Evolutionary conservation across 1,140 invertebrate genomes (phyloP).

Genomic region (Drosophila pandora): DNA sequence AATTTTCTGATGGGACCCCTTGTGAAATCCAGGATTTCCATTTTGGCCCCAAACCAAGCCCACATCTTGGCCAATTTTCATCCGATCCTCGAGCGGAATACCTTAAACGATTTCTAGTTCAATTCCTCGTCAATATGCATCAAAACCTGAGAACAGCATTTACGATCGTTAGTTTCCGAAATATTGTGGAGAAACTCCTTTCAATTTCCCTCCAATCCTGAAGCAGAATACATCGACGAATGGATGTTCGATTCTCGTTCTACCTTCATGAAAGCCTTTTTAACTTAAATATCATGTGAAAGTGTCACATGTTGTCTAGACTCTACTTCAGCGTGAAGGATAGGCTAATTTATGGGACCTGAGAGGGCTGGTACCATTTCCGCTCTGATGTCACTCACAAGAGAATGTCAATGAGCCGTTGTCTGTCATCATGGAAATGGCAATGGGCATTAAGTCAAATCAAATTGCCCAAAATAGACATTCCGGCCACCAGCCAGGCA

Average conservation of each 20-base stretch:
- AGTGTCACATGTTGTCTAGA: neutral
- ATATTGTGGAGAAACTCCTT: too few relatives aligned
- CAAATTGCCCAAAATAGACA: slow-evolving; percentile 45
- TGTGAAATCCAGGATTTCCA: too few relatives aligned
- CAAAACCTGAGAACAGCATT: too few relatives aligned
- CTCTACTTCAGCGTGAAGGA: neutral
- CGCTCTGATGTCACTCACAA: slow-evolving; percentile 32
- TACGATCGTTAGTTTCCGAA: too few relatives aligned
- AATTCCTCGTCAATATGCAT: too few relatives aligned
- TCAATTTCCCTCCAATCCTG: too few relatives aligned
- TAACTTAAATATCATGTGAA: too few relatives aligned
- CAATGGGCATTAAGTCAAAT: slow-evolving; percentile 53
- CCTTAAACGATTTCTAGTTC: neutral
- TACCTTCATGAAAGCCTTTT: too few relatives aligned
- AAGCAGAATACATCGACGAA: too few relatives aligned
- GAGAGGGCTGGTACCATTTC: slow-evolving; percentile 1
- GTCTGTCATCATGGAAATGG: slow-evolving; percentile 55
- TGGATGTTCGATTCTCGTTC: too few relatives aligned
- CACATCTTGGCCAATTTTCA: neutral
- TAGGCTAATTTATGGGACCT: slow-evolving; percentile 36
- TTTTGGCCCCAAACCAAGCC: too few relatives aligned
- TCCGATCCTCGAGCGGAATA: neutral
- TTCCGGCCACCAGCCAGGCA: slow-evolving; percentile 23
- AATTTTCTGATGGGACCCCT: too few relatives aligned
- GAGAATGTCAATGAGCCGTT: slow-evolving; percentile 38